These are phyloP conservation scores for Salticus scenicus DNA, from an alignment of 2,888 invertebrate species.

Conservation along the genomic window DNA sequence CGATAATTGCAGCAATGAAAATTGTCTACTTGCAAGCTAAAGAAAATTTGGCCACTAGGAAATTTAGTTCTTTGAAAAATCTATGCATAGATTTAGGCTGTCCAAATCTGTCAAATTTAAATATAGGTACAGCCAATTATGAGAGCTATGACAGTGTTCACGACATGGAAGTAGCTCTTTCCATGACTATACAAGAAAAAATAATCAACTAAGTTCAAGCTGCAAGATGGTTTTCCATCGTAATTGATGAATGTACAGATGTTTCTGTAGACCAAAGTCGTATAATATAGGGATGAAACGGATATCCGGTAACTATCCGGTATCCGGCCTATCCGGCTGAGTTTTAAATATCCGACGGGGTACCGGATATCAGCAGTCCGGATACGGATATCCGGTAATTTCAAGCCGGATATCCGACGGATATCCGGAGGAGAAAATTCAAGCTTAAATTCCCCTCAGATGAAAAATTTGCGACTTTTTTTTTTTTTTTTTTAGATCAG, in stretches of 20 bases:
- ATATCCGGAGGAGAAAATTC: too few species aligned
- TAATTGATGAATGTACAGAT: conserved; percentile 15
- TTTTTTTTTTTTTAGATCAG: too few species aligned
- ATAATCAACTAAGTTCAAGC: not conserved
- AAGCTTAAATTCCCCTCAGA: too few species aligned
- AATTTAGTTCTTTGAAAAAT: conserved; percentile 1
- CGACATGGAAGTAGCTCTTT: not conserved
- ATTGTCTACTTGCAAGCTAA: not conserved
- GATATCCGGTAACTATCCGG: too few species aligned
- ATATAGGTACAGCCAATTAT: not conserved
- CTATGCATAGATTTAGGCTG: conserved; percentile 10
- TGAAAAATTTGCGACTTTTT: too few species aligned
- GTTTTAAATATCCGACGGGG: too few species aligned
- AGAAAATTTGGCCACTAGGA: conserved; percentile 3
- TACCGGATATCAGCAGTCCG: too few species aligned
- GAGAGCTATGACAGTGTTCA: conserved; percentile 6
- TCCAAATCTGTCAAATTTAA: not conserved
- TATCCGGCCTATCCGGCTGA: too few species aligned
- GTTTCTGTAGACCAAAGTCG: too few species aligned
- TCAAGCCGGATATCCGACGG: too few species aligned
- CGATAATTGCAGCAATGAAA: not conserved
- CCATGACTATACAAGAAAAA: not conserved
- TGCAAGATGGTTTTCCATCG: conserved; percentile 7
- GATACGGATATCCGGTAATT: too few species aligned
- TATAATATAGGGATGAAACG: too few species aligned